phyloP scores from a whole-genome alignment of 2,888 invertebrate species.

The Sminthurinus aureus region DNA sequence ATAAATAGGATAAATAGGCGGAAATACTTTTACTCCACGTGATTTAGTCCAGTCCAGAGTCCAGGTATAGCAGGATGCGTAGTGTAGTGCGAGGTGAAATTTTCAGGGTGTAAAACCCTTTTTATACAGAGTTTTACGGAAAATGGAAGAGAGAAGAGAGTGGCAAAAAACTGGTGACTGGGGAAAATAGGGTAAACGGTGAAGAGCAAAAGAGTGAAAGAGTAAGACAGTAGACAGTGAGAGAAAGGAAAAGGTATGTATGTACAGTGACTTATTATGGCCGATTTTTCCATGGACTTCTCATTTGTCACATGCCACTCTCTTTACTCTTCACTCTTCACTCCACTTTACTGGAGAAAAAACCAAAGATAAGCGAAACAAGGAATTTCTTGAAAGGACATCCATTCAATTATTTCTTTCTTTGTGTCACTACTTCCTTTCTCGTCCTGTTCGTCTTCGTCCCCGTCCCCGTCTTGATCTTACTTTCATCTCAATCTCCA shows the following conservation, averaged over 20 bases:
- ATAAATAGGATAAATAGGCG: not conserved
- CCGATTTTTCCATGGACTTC: slow-evolving; percentile 41
- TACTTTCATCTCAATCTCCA: slow-evolving; percentile 12
- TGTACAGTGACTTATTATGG: slow-evolving; percentile 44
- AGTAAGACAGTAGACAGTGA: not conserved
- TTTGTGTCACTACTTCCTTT: slow-evolving; percentile 22
- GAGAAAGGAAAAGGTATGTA: slow-evolving; percentile 13
- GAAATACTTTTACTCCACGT: not conserved
- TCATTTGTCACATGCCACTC: slow-evolving; percentile 46
- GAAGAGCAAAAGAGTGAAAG: slow-evolving; percentile 1
- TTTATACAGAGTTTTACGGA: too few species aligned
- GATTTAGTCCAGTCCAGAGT: not conserved
- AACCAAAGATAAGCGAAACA: slow-evolving; percentile 11
- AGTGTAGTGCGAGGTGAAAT: not conserved
- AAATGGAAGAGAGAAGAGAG: not conserved
- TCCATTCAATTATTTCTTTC: slow-evolving; percentile 29
- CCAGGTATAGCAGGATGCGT: not conserved
- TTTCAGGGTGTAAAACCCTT: too few species aligned
- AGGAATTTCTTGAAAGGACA: slow-evolving; percentile 32
- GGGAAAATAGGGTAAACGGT: not conserved
- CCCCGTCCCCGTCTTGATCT: not conserved
- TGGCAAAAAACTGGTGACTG: not conserved
- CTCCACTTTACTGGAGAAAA: not conserved
- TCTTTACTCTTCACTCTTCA: not conserved
- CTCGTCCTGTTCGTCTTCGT: not conserved